phyloP scores from a whole-genome alignment of 92 coral and sea anemone genomes.

The Diadumene lineata region DNA sequence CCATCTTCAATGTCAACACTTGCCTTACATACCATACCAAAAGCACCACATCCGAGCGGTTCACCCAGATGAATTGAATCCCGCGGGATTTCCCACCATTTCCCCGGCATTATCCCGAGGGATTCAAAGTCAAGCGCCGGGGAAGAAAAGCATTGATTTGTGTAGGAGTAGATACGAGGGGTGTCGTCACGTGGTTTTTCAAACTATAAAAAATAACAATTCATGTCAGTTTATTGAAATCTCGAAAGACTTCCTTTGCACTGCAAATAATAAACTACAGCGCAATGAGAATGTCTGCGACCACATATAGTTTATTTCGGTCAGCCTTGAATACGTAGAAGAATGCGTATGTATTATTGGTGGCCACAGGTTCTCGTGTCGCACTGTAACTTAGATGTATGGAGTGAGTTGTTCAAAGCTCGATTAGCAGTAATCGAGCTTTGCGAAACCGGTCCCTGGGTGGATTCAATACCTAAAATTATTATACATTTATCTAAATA shows the following conservation, averaged over 20 bases:
- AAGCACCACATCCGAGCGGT: slow-evolving; percentile 23
- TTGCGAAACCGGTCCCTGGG: too few relatives aligned
- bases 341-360: too few relatives aligned
- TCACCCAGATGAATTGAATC: background rate
- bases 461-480: too few relatives aligned
- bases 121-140: slow-evolving; percentile 13
- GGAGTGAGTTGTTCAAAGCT: too few relatives aligned
- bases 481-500: too few relatives aligned
- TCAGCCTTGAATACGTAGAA: too few relatives aligned
- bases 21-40: slow-evolving; percentile 24
- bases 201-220: background rate
- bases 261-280: background rate
- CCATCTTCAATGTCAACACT: slow-evolving; percentile 2
- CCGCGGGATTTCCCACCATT: slow-evolving; percentile 46
- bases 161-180: background rate
- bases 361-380: too few relatives aligned
- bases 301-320: background rate
- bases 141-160: background rate
- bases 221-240: too few relatives aligned
- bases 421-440: too few relatives aligned
- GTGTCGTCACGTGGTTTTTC: background rate
- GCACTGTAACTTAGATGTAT: too few relatives aligned
- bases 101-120: slow-evolving; percentile 32
- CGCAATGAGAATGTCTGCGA: background rate
- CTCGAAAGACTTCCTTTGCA: background rate